Evolutionary conservation across 1,140 invertebrate species (phyloP).

Genomic region (Bombus waltoni): DNA sequence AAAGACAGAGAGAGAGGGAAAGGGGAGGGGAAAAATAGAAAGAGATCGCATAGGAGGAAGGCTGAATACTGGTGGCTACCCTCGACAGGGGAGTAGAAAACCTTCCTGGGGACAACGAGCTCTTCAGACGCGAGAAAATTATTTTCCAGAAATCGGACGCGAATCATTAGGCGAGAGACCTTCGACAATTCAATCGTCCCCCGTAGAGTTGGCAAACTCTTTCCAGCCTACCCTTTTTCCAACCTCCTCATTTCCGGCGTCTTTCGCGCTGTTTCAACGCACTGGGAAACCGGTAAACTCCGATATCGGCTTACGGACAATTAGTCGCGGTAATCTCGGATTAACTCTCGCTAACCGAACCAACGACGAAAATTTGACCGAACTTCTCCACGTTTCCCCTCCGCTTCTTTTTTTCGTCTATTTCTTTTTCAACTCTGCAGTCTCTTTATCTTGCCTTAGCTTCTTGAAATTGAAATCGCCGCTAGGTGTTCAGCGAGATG

Average conservation of each 20-base stretch:
- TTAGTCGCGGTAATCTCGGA: slow-evolving; percentile 38
- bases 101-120: neutral
- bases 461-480: too few species aligned
- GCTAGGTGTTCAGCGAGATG: too few species aligned
- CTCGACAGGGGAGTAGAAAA: too few species aligned
- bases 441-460: too few species aligned
- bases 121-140: slow-evolving; percentile 41
- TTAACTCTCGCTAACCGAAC: slow-evolving; percentile 5
- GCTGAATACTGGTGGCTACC: neutral
- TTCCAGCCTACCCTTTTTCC: neutral
- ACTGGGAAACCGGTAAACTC: neutral
- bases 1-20: neutral
- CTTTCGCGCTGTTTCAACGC: neutral
- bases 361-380: slow-evolving; percentile 9
- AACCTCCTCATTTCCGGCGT: neutral
- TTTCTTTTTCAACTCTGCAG: too few species aligned
- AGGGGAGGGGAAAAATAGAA: neutral
- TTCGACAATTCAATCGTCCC: neutral
- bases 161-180: slow-evolving; percentile 21
- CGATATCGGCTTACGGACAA: slow-evolving; percentile 44
- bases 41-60: neutral
- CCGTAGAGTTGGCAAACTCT: slow-evolving; percentile 15
- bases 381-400: neutral
- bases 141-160: slow-evolving; percentile 41
- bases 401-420: neutral